phyloP scores from a whole-genome alignment of 2,113 vertebrate genomes.

The Equus przewalskii region DNA sequence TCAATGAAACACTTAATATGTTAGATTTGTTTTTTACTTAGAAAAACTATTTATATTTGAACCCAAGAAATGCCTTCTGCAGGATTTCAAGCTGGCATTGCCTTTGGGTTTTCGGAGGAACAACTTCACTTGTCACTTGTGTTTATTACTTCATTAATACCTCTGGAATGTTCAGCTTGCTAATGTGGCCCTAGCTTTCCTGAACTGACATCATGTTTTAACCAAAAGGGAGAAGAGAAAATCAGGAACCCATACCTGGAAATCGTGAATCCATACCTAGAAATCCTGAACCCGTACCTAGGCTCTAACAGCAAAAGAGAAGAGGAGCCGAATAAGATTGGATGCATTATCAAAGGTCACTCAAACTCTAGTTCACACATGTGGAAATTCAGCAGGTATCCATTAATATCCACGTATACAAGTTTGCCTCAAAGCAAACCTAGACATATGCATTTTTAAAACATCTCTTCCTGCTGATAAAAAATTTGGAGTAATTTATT shows the following conservation, averaged over 20 bases:
- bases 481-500: neutral
- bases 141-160: neutral
- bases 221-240: neutral
- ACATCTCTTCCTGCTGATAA: neutral
- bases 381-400: neutral
- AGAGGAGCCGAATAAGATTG: neutral
- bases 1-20: conserved; percentile 72
- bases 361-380: too few species aligned
- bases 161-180: neutral
- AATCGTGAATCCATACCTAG: too few species aligned
- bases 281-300: neutral
- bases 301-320: neutral
- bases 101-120: neutral
- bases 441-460: conserved; percentile 10
- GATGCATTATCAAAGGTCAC: neutral
- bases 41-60: conserved; percentile 50
- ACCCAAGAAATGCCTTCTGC: neutral
- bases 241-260: neutral
- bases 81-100: neutral
- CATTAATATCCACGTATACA: neutral
- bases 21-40: conserved; percentile 62
- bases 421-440: neutral
- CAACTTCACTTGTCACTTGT: neutral
- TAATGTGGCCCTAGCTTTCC: neutral
- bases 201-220: neutral